Conservation (phyloP, 2,888 invertebrate genomes). For the Encarsia formosa region DNA sequence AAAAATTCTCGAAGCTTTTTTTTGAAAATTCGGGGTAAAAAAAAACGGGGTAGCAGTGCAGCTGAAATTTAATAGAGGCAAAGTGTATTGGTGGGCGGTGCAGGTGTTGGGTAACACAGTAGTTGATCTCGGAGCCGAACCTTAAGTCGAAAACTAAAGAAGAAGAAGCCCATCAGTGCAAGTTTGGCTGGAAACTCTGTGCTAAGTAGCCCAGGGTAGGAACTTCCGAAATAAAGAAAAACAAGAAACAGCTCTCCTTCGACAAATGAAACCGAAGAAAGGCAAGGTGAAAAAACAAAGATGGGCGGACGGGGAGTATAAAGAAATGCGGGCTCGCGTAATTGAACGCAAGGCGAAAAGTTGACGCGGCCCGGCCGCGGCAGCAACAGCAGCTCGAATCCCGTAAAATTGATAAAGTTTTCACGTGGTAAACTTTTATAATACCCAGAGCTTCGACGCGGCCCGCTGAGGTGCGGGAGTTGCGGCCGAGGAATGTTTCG, state of each 20-base stretch:
- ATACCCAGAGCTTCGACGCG: conserved; percentile 33
- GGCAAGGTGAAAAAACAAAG: too few species aligned
- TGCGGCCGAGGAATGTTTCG: too few species aligned
- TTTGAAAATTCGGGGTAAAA: too few species aligned
- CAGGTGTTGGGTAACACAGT: neutral
- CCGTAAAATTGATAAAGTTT: conserved; percentile 52
- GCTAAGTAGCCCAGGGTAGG: too few species aligned
- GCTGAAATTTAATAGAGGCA: too few species aligned
- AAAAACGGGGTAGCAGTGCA: too few species aligned
- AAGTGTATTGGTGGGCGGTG: too few species aligned
- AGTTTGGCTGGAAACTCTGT: neutral
- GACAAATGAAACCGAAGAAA: conserved; percentile 3
- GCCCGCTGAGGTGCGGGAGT: neutral
- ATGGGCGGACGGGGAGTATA: too few species aligned
- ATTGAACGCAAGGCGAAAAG: conserved; percentile 6
- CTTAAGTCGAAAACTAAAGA: conserved; percentile 17
- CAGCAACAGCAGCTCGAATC: conserved; percentile 42
- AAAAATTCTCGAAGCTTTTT: too few species aligned
- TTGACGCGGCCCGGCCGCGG: conserved; percentile 25
- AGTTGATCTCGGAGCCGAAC: conserved; percentile 13
- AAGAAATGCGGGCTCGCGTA: neutral
- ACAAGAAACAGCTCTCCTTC: conserved; percentile 1
- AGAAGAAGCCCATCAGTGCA: neutral
- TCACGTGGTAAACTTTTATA: conserved; percentile 45
- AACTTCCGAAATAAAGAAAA: neutral